Evolutionary conservation across 2,113 vertebrate species (phyloP).

Genomic region (Pseudorasbora parva): DNA sequence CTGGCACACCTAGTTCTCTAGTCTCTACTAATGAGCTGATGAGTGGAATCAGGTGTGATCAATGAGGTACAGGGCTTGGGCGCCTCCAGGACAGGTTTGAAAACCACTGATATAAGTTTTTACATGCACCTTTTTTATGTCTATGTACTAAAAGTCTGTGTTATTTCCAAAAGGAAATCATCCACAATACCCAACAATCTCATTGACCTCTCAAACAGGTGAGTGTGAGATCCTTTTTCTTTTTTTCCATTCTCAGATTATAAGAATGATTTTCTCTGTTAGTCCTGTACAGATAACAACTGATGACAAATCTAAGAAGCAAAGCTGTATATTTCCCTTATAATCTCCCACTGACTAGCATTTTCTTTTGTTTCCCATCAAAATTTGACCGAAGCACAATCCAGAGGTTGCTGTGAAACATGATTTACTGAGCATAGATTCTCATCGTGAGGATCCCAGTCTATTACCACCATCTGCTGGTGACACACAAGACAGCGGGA

Average conservation of each 20-base stretch:
- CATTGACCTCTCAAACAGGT: not conserved
- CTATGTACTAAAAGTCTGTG: no score
- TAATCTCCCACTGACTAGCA: not conserved
- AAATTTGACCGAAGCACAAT: not conserved
- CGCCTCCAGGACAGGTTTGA: no score
- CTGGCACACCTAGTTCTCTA: no score
- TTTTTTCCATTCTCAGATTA: not conserved
- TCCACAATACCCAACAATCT: not conserved
- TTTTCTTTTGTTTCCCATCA: not conserved
- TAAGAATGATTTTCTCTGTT: not conserved
- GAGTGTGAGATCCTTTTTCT: not conserved
- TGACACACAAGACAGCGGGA: not conserved
- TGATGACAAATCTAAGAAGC: not conserved
- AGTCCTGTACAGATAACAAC: not conserved
- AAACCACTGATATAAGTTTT: not conserved
- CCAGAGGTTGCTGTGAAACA: not conserved
- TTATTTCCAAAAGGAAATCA: not conserved
- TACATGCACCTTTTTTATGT: not conserved
- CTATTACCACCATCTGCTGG: conserved; percentile 60
- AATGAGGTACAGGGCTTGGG: no score
- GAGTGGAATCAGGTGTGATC: no score
- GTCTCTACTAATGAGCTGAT: no score
- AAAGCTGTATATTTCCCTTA: not conserved
- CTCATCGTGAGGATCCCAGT: conserved; percentile 21
- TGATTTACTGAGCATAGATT: not conserved